A percentile compares a stretch with the other conserved stretches of the same genome.
phyloP scores from a whole-genome alignment of 1,140 invertebrate species.

The Sinella curviseta region DNA sequence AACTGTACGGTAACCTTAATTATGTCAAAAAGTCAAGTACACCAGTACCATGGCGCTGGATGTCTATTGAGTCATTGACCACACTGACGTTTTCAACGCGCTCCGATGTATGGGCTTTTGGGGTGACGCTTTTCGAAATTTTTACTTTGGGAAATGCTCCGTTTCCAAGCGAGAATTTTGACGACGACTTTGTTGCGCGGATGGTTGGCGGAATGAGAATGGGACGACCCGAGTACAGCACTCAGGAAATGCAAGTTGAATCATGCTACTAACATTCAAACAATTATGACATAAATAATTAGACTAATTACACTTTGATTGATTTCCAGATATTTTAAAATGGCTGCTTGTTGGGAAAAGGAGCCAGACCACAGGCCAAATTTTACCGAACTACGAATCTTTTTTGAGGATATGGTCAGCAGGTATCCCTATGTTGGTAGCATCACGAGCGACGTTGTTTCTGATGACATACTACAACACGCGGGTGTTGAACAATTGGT shows the following conservation, averaged over 20 bases:
- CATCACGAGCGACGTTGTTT: too few species aligned
- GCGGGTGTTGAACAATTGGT: too few species aligned
- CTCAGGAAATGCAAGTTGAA: slow-evolving; percentile 1
- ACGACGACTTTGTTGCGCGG: neutral
- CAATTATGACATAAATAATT: too few species aligned
- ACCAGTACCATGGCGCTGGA: slow-evolving; percentile 32
- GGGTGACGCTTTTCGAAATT: slow-evolving; percentile 82
- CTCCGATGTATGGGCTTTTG: slow-evolving; percentile 81
- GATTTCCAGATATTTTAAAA: slow-evolving; percentile 12
- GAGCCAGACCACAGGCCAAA: neutral
- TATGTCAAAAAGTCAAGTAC: slow-evolving; percentile 72
- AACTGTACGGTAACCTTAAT: slow-evolving; percentile 76
- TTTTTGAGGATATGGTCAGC: neutral
- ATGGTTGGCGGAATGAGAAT: neutral
- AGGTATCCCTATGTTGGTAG: too few species aligned
- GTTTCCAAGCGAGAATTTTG: slow-evolving; percentile 66
- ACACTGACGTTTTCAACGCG: too few species aligned
- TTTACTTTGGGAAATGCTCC: slow-evolving; percentile 78
- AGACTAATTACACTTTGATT: too few species aligned
- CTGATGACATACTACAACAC: too few species aligned
- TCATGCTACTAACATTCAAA: too few species aligned
- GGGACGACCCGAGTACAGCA: neutral
- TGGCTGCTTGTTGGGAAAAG: slow-evolving; percentile 20
- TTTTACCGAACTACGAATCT: neutral
- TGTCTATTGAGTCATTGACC: slow-evolving; percentile 60